These are phyloP conservation scores for Corythaixoides concolor DNA, from an alignment of 2,113 vertebrate species.

Conservation along the genomic window DNA sequence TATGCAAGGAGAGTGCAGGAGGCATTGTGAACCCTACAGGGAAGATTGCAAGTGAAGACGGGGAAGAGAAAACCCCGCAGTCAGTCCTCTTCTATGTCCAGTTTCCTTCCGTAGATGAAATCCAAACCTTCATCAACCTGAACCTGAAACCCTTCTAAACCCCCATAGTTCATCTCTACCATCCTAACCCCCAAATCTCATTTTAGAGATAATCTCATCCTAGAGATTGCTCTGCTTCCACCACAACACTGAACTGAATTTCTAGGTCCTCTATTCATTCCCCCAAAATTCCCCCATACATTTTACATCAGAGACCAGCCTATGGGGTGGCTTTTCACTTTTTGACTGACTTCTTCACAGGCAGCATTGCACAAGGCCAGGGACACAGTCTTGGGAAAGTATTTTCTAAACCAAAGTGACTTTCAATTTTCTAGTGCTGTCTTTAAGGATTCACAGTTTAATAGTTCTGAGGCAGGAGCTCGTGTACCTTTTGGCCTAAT, in stretches of 20 bases:
- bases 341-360: background rate
- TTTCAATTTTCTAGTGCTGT: background rate
- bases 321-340: background rate
- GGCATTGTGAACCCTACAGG: rapidly evolving
- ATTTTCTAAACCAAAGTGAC: background rate
- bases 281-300: background rate
- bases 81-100: background rate
- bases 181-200: background rate
- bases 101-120: background rate
- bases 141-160: background rate
- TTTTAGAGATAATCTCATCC: background rate
- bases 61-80: background rate
- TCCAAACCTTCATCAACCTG: background rate
- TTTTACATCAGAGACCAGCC: background rate
- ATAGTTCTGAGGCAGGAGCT: background rate
- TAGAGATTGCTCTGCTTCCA: background rate
- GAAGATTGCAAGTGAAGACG: rapidly evolving
- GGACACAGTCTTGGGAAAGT: background rate
- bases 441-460: background rate
- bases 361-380: rapidly evolving
- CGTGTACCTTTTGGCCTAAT: background rate
- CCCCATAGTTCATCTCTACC: background rate
- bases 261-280: background rate
- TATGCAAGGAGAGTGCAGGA: background rate
- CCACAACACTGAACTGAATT: background rate